phyloP scores from a whole-genome alignment of 2,113 vertebrate species.

The Tenebrosternarchus preto region DNA sequence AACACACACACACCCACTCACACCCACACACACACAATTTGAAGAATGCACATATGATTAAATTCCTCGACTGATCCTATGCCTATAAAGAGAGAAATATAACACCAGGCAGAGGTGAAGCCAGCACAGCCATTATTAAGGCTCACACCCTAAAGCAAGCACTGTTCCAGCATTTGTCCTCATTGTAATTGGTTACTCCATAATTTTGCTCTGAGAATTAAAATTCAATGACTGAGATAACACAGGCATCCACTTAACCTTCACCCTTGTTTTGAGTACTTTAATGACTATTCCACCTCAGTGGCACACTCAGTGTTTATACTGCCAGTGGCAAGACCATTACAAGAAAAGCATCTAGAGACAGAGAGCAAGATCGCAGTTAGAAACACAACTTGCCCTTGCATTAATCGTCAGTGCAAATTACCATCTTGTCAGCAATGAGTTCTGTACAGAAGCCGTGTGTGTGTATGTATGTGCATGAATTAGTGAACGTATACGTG shows the following conservation, averaged over 20 bases:
- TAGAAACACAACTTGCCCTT: conserved; percentile 45
- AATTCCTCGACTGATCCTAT: neutral
- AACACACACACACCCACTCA: neutral
- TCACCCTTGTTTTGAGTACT: conserved; percentile 50
- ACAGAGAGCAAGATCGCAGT: conserved; percentile 52
- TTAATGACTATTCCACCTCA: conserved; percentile 55
- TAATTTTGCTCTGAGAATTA: conserved; percentile 56
- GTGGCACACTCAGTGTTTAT: conserved; percentile 47
- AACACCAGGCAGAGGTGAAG: conserved; percentile 23
- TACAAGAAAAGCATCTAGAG: conserved; percentile 51
- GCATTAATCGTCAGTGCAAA: conserved; percentile 51
- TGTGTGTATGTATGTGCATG: neutral
- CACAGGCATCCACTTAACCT: conserved; percentile 53
- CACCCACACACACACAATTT: neutral
- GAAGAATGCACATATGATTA: neutral
- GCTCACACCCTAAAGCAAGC: conserved; percentile 22
- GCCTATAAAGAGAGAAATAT: neutral
- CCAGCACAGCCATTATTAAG: conserved; percentile 33
- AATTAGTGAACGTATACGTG: neutral
- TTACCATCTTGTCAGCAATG: conserved; percentile 47
- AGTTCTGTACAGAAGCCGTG: neutral
- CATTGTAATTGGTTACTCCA: conserved; percentile 49
- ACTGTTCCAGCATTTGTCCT: conserved; percentile 32
- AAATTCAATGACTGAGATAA: conserved; percentile 56
- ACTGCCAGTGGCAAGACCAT: conserved; percentile 48